Evolutionary conservation across 2,888 invertebrate genomes (phyloP), one percentile per base, ranked within the genome.

Genomic region (Aphrophora alni): DNA sequence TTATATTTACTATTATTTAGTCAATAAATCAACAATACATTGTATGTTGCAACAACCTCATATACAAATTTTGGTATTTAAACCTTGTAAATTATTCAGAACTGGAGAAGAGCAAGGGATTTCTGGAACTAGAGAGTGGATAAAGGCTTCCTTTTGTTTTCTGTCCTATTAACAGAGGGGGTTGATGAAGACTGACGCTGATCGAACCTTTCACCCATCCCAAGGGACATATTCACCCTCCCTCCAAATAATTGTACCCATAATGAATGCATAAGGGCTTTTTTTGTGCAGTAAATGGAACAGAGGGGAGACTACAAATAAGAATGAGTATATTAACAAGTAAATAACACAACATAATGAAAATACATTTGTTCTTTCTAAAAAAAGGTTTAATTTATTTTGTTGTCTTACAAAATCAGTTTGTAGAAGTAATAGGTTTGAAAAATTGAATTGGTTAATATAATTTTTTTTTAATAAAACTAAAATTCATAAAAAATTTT

Each of bases 141-240:
- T 59, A 59, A 59, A 59, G 59, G 59, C 5, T 59, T 59, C 59
- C 59, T 59, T 59, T 59, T 59, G 59, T 59, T 59, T 33, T 33
- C 33, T 33, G 33, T 33, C 33, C 33, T 33, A 33, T 33, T 59
- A 59, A 21, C 21, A 1, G 14, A 17, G 21, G 59, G 59, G 59
- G n/a, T 59, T 59, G 59, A 59, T 59, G 59, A 59, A 21, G 59
- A 59, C 59, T 59, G 59, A 59, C 59, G 59, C 59, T 59, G 59
- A 59, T 59, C 59, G 59, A 59, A 59, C 59, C 59, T 59, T 59
- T 59, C 59, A 21, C 59, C 59, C 59, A 59, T 59, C 59, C 59
- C 59, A 21, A 3, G 59, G 59, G 59, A 59, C 59, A 59, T 59
- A 59, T 59, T 59, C 59, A 59, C 59, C 59, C 59, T 59, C 59